These are phyloP conservation scores for Physella acuta DNA, from an alignment of 1,140 invertebrate genomes.

Conservation along the genomic window DNA sequence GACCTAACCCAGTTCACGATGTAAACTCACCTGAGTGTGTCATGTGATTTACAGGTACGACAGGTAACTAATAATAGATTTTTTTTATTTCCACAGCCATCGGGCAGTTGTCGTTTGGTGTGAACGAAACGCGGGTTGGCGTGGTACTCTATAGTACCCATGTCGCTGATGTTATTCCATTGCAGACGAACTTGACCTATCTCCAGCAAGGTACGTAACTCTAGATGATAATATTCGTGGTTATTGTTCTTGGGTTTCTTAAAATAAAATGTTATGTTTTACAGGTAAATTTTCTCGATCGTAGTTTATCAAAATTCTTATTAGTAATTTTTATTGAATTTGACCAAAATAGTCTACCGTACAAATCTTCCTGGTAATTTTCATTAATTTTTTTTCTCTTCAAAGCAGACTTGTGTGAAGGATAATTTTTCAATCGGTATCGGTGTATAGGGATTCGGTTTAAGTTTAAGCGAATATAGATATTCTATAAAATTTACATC, in stretches of 20 bases:
- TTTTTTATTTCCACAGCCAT: too few relatives aligned
- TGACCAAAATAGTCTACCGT: background rate
- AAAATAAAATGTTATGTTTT: background rate
- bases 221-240: background rate
- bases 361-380: too few relatives aligned
- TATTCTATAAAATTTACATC: too few relatives aligned
- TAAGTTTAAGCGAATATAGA: too few relatives aligned
- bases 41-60: too few relatives aligned
- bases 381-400: too few relatives aligned
- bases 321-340: background rate
- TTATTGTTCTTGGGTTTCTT: background rate
- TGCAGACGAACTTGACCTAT: background rate
- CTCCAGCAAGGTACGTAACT: background rate
- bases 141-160: background rate
- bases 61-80: too few relatives aligned
- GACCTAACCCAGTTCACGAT: too few relatives aligned
- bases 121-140: background rate
- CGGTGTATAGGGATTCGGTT: too few relatives aligned
- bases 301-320: background rate
- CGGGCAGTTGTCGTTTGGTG: background rate
- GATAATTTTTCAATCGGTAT: too few relatives aligned
- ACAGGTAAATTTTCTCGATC: background rate
- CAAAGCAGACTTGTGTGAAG: too few relatives aligned
- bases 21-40: too few relatives aligned
- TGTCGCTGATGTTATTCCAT: background rate